A percentile compares a stretch with the other conserved stretches of the same genome.
These are phyloP conservation scores for Tonatia bakeri DNA, from an alignment of 2,113 vertebrate species.

Conservation along the genomic window DNA sequence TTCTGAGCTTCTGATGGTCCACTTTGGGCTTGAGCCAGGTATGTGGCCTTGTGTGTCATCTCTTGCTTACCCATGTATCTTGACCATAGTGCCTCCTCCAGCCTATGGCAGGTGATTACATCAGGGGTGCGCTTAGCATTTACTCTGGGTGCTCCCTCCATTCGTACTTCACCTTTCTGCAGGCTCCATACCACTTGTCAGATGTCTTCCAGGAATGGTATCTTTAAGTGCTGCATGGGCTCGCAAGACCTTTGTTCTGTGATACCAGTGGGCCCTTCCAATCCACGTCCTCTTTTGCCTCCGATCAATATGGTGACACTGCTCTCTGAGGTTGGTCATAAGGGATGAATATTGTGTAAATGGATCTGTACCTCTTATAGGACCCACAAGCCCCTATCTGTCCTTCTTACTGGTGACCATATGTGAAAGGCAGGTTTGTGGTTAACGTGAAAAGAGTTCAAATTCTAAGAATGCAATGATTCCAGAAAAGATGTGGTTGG, in stretches of 20 bases:
- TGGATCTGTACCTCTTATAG: background rate
- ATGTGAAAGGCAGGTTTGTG: background rate
- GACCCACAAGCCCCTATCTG: fast-evolving
- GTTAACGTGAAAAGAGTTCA: background rate
- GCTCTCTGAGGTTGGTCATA: background rate
- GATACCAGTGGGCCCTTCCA: background rate
- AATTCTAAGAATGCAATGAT: background rate
- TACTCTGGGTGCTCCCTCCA: background rate
- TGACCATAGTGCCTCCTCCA: background rate
- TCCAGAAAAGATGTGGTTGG: background rate
- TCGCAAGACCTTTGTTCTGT: background rate
- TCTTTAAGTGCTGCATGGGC: background rate
- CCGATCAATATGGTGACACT: background rate
- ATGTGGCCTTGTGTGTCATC: background rate
- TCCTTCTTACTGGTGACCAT: background rate
- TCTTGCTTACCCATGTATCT: background rate
- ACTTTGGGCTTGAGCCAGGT: background rate
- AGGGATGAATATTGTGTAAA: background rate
- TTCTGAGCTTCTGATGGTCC: background rate
- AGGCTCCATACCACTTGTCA: background rate
- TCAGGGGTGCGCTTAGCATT: background rate
- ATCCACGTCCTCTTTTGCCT: background rate
- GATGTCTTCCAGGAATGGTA: background rate
- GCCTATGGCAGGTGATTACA: background rate
- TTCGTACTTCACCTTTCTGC: background rate